A percentile compares a stretch with the other conserved stretches of the same genome.
These are phyloP conservation scores for Megathymus violae DNA, from an alignment of 1,140 invertebrate genomes.

Conservation along the genomic window DNA sequence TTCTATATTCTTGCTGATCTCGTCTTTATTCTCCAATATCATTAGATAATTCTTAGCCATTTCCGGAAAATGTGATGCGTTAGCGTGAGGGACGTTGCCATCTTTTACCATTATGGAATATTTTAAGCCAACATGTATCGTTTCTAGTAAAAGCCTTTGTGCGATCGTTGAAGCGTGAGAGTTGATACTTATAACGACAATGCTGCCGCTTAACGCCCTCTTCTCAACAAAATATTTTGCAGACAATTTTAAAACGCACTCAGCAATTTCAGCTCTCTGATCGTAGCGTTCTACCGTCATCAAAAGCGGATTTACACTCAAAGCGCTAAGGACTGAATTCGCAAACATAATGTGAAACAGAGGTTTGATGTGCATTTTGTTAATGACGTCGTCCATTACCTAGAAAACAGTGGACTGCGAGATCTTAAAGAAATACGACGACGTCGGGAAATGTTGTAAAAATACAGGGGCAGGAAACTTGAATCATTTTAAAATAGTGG, in stretches of 20 bases:
- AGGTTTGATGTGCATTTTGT: constrained; percentile 31
- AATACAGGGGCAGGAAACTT: constrained; percentile 23
- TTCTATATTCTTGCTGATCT: constrained; percentile 69
- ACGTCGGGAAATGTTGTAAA: constrained; percentile 17
- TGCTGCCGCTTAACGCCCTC: constrained; percentile 79
- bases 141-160: constrained; percentile 68
- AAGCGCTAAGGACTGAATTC: constrained; percentile 30
- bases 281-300: constrained; percentile 57
- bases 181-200: constrained; percentile 79
- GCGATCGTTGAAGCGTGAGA: constrained; percentile 66
- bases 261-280: constrained; percentile 66
- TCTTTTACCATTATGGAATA: constrained; percentile 83
- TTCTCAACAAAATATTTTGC: constrained; percentile 82
- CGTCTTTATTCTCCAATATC: constrained; percentile 77
- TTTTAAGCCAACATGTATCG: constrained; percentile 75
- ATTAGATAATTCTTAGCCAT: constrained; percentile 83
- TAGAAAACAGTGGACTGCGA: constrained; percentile 17
- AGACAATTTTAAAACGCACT: constrained; percentile 80
- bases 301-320: constrained; percentile 50
- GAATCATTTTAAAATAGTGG: constrained; percentile 6
- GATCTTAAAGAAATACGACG: constrained; percentile 23
- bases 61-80: constrained; percentile 82
- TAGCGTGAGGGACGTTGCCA: constrained; percentile 72
- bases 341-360: constrained; percentile 24
- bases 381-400: constrained; percentile 28